Percentiles rank a stretch among this genome's conserved stretches.
phyloP scores from a whole-genome alignment of 2,888 invertebrate species.

The Cephus sareptanus region DNA sequence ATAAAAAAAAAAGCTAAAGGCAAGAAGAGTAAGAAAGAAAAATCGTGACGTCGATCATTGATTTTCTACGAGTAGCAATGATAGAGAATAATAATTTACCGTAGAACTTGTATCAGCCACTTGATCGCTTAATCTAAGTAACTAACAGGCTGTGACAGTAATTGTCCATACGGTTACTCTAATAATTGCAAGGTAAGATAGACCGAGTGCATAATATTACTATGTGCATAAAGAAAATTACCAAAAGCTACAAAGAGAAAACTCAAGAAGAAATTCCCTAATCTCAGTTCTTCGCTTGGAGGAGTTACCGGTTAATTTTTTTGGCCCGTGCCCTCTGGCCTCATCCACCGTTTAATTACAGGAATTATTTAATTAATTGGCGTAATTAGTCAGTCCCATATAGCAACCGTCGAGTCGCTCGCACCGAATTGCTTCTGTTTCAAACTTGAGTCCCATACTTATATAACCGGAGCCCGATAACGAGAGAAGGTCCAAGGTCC shows the following conservation, averaged over 20 bases:
- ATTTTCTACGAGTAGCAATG: not conserved
- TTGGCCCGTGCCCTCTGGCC: conserved; percentile 10
- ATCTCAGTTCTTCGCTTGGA: not conserved
- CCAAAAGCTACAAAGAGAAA: not conserved
- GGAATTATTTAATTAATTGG: conserved; percentile 58
- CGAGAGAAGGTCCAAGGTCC: conserved; percentile 1
- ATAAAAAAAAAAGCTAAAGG: not conserved
- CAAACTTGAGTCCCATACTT: not conserved
- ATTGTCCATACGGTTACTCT: not conserved
- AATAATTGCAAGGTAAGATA: not conserved
- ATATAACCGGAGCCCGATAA: not conserved
- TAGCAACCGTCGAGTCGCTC: conserved; percentile 1
- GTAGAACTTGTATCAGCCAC: not conserved
- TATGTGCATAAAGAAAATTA: not conserved
- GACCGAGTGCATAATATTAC: not conserved
- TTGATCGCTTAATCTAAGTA: not conserved
- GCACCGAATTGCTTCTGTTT: not conserved
- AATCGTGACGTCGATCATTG: not conserved
- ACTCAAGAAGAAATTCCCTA: not conserved
- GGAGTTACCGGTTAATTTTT: not conserved
- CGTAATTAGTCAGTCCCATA: conserved; percentile 46
- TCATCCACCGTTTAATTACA: conserved; percentile 45
- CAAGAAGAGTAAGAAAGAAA: not conserved
- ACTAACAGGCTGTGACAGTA: not conserved
- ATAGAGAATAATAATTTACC: not conserved